phyloP scores from a whole-genome alignment of 2,888 invertebrate genomes.

The Lithophane socia region DNA sequence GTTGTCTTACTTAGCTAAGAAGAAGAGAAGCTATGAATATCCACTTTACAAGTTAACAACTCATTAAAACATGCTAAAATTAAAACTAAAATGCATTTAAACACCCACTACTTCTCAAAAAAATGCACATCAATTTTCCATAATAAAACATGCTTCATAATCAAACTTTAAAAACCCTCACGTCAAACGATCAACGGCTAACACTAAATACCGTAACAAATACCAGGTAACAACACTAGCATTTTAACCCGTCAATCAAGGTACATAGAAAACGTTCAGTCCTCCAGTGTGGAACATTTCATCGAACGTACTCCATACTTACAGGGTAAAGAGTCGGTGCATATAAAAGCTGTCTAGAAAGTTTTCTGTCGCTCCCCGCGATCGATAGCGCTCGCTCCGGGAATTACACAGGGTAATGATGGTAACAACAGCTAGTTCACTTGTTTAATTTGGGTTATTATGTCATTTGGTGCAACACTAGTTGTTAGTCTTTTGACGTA shows the following conservation, averaged over 20 bases:
- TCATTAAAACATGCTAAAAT: no score
- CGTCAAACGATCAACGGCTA: conserved; percentile 19
- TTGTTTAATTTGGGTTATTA: conserved; percentile 88
- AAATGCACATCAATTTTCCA: not conserved
- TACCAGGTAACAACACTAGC: conserved; percentile 54
- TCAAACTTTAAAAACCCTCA: conserved; percentile 4
- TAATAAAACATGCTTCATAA: conserved; percentile 7
- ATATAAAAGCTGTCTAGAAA: conserved; percentile 91
- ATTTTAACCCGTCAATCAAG: conserved; percentile 65
- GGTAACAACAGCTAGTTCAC: conserved; percentile 83
- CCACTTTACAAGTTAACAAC: no score
- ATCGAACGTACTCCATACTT: conserved; percentile 79
- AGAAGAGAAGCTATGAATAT: no score
- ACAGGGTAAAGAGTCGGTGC: conserved; percentile 88
- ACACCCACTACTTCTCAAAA: no score
- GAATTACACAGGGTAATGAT: conserved; percentile 85
- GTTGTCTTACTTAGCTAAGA: no score
- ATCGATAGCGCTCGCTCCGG: conserved; percentile 86
- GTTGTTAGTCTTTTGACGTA: conserved; percentile 65
- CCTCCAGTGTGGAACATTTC: conserved; percentile 72
- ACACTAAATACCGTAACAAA: conserved; percentile 38
- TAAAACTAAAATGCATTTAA: no score
- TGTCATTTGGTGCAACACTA: conserved; percentile 78
- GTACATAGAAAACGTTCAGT: conserved; percentile 60
- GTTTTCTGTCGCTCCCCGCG: conserved; percentile 89